phyloP scores from a whole-genome alignment of 2,797 vertebrate species.

The Lagorchestes hirsutus region DNA sequence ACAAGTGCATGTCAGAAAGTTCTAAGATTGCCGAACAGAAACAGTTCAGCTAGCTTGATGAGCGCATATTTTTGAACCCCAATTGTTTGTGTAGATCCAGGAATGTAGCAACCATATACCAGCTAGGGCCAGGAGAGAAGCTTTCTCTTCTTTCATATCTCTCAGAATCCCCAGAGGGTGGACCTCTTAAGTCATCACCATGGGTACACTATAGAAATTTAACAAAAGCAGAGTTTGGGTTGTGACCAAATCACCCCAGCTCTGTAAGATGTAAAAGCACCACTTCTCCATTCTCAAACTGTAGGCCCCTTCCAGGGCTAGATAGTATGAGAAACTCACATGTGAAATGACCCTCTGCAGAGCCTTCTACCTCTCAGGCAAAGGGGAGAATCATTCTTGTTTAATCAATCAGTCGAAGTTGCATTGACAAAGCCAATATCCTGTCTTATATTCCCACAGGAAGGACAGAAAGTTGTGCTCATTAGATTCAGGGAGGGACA shows the following conservation, averaged over 20 bases:
- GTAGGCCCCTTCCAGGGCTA: fast-evolving
- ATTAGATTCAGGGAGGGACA: neutral
- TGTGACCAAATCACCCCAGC: fast-evolving
- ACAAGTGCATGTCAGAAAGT: neutral
- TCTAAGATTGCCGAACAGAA: neutral
- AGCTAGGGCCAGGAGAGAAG: neutral
- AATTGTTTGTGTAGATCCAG: neutral
- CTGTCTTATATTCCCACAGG: neutral
- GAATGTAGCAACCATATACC: neutral
- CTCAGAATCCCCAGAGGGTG: neutral
- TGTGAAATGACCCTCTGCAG: neutral
- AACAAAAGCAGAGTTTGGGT: neutral
- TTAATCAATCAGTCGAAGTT: neutral
- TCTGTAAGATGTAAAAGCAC: neutral
- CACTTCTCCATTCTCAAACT: neutral
- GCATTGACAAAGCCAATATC: neutral
- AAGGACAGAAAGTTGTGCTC: neutral
- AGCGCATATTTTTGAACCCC: neutral
- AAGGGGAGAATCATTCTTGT: neutral
- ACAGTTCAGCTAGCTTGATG: neutral
- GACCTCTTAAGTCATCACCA: neutral
- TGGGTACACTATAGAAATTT: neutral
- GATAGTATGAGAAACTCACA: neutral
- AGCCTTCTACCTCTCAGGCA: neutral
- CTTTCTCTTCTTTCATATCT: neutral